Conservation (phyloP, 2,113 vertebrate species). For the Paralichthys olivaceus region DNA sequence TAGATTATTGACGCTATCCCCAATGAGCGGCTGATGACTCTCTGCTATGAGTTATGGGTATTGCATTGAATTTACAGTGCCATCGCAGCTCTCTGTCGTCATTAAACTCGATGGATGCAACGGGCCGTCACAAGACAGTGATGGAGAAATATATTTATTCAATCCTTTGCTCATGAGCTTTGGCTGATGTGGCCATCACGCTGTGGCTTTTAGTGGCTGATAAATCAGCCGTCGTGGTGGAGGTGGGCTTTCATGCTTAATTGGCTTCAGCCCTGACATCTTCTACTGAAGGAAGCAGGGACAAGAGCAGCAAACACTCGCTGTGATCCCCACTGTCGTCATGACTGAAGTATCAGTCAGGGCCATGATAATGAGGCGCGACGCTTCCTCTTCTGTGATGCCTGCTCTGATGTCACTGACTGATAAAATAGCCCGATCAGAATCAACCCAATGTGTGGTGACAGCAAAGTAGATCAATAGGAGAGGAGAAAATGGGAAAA, state of each 20-base stretch:
- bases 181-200: constrained; percentile 39
- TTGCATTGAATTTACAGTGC: constrained; percentile 49
- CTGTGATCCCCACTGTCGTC: not conserved
- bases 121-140: constrained; percentile 45
- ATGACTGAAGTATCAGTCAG: not conserved
- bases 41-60: constrained; percentile 39
- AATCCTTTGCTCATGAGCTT: constrained; percentile 52
- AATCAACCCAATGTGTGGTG: not conserved
- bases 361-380: not conserved
- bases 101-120: constrained; percentile 46
- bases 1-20: constrained; percentile 37
- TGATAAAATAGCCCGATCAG: not conserved
- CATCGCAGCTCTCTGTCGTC: constrained; percentile 52
- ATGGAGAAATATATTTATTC: constrained; percentile 67
- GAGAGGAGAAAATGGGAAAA: not conserved
- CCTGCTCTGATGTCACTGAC: not conserved
- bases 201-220: constrained; percentile 58
- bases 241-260: constrained; percentile 52
- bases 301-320: not conserved
- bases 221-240: constrained; percentile 47
- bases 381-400: not conserved
- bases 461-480: not conserved
- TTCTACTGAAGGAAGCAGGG: constrained; percentile 37
- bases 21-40: constrained; percentile 60
- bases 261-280: constrained; percentile 35